A percentile compares a stretch with the other conserved stretches of the same genome.
Evolutionary conservation across 2,797 vertebrate species (phyloP).

Genomic region (Microctenopoma lineatum): DNA sequence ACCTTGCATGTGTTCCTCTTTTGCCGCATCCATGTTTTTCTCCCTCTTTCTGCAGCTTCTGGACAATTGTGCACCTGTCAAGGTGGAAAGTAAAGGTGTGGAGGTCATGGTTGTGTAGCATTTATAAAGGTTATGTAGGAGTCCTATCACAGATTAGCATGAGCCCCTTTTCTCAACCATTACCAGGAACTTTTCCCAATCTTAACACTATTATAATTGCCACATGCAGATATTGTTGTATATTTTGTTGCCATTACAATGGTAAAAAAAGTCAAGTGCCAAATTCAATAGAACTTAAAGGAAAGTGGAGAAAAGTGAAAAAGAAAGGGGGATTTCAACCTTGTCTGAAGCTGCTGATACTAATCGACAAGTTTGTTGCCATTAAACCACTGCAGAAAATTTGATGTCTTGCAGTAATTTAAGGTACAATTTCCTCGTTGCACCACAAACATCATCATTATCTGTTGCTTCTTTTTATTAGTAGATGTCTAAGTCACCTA

Average conservation of each 20-base stretch:
- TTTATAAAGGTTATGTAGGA: not conserved
- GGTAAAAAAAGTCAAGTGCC: not conserved
- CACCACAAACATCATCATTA: no score
- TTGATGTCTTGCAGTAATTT: no score
- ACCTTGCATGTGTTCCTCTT: slow-evolving; percentile 9
- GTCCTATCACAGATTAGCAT: not conserved
- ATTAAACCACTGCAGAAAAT: no score
- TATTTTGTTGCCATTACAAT: not conserved
- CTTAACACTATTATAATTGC: not conserved
- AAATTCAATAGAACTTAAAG: not conserved
- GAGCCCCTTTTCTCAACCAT: not conserved
- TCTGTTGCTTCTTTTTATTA: no score
- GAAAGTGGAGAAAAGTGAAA: no score
- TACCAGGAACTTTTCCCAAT: not conserved
- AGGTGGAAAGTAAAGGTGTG: not conserved
- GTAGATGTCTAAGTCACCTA: no score
- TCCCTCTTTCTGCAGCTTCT: slow-evolving; percentile 28
- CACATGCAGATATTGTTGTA: not conserved
- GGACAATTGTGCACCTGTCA: not conserved
- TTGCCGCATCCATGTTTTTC: slow-evolving; percentile 9
- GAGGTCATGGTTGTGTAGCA: not conserved
- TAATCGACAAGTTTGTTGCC: no score
- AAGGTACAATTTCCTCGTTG: no score
- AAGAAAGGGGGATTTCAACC: no score
- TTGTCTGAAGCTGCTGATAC: no score